phyloP scores from a whole-genome alignment of 1,140 invertebrate species.

The Idris sp. region DNA sequence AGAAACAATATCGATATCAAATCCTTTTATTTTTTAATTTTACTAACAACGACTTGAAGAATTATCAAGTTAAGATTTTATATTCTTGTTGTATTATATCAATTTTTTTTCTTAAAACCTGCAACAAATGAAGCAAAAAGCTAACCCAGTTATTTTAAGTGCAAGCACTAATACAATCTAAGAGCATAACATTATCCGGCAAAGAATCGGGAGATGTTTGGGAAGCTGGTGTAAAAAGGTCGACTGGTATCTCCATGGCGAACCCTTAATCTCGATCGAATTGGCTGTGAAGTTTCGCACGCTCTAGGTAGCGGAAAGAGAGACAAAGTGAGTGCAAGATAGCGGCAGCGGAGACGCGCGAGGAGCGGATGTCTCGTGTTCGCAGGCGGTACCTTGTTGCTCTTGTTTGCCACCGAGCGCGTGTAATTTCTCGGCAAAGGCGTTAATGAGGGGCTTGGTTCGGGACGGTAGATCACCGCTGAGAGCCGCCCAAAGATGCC shows the following conservation, averaged over 20 bases:
- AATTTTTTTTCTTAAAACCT: too few species aligned
- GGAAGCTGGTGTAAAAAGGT: slow-evolving; percentile 59
- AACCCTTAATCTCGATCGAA: slow-evolving; percentile 64
- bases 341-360: slow-evolving; percentile 22
- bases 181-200: slow-evolving; percentile 41
- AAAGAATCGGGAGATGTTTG: slow-evolving; percentile 60
- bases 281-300: slow-evolving; percentile 63
- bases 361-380: slow-evolving; percentile 65
- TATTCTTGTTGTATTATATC: too few species aligned
- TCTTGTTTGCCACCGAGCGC: slow-evolving; percentile 77
- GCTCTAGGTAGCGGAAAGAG: slow-evolving; percentile 60
- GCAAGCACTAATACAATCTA: slow-evolving; percentile 29
- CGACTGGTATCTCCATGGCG: slow-evolving; percentile 44
- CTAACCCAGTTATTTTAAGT: slow-evolving; percentile 54
- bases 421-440: slow-evolving; percentile 78
- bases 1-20: slow-evolving; percentile 46
- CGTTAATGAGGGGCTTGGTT: slow-evolving; percentile 77
- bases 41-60: too few species aligned
- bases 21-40: too few species aligned
- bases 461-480: slow-evolving; percentile 76
- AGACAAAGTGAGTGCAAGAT: slow-evolving; percentile 31
- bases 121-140: too few species aligned
- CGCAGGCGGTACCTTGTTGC: slow-evolving; percentile 76
- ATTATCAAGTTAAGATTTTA: too few species aligned
- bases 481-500: slow-evolving; percentile 67